These are phyloP conservation scores for Cheilosia scutellata DNA, from an alignment of 2,888 invertebrate species.

Conservation along the genomic window DNA sequence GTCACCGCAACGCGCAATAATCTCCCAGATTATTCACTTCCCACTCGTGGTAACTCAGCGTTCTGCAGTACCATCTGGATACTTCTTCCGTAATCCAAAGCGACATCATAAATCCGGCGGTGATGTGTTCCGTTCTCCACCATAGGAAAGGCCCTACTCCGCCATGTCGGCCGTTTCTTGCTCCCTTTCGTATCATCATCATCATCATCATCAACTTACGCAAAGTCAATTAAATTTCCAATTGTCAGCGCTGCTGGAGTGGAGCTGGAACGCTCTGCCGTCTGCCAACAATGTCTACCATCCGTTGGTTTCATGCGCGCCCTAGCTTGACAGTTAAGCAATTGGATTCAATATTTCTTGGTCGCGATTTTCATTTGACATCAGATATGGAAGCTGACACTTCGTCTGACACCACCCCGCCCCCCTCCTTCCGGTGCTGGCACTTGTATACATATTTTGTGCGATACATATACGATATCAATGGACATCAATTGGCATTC, in stretches of 20 bases:
- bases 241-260: slow-evolving; percentile 1
- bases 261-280: background rate
- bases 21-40: slow-evolving; percentile 31
- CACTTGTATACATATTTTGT: background rate
- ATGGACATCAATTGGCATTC: slow-evolving; percentile 64
- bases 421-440: background rate
- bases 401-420: slow-evolving; percentile 1
- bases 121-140: slow-evolving; percentile 6
- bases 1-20: slow-evolving; percentile 2
- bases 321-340: slow-evolving; percentile 60
- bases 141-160: background rate
- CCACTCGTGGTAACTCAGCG: background rate
- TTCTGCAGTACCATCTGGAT: slow-evolving; percentile 15
- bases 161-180: background rate
- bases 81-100: slow-evolving; percentile 26
- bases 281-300: background rate
- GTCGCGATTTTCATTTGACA: slow-evolving; percentile 39
- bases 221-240: slow-evolving; percentile 41
- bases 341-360: slow-evolving; percentile 59
- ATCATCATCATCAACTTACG: slow-evolving; percentile 20
- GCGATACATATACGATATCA: slow-evolving; percentile 28
- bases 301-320: slow-evolving; percentile 12
- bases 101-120: slow-evolving; percentile 37
- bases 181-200: background rate
- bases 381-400: slow-evolving; percentile 48